These are phyloP conservation scores for Trichacis sp. DNA, from an alignment of 2,888 invertebrate genomes.

Conservation along the genomic window DNA sequence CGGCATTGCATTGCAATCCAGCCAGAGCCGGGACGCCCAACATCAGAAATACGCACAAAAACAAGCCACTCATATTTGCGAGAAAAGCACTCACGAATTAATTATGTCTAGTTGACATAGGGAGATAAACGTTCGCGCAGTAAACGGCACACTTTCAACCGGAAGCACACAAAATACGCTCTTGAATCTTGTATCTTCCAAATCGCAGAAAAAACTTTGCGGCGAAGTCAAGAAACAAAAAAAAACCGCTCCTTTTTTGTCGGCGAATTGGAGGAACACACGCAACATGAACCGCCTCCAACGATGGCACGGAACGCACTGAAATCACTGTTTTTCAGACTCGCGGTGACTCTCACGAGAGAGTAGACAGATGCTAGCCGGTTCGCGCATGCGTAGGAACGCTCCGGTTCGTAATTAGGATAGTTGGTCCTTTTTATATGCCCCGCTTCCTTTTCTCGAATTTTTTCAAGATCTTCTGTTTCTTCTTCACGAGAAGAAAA, in stretches of 20 bases:
- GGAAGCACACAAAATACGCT: too few relatives aligned
- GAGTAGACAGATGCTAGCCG: slow-evolving; percentile 16
- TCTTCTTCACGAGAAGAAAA: too few relatives aligned
- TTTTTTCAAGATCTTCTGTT: too few relatives aligned
- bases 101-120: slow-evolving; percentile 3
- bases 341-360: neutral
- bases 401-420: too few relatives aligned
- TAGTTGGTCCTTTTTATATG: too few relatives aligned
- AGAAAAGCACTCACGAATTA: slow-evolving; percentile 7
- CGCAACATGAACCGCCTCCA: slow-evolving; percentile 44
- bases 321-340: slow-evolving; percentile 16
- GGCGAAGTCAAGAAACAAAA: neutral
- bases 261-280: slow-evolving; percentile 13
- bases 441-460: too few relatives aligned
- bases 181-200: too few relatives aligned
- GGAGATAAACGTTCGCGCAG: slow-evolving; percentile 18
- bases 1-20: slow-evolving; percentile 69
- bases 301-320: slow-evolving; percentile 51
- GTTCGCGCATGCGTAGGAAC: too few relatives aligned
- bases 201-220: too few relatives aligned
- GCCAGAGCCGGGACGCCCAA: slow-evolving; percentile 53
- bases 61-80: slow-evolving; percentile 52
- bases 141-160: slow-evolving; percentile 25
- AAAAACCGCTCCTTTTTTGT: neutral
- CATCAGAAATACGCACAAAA: slow-evolving; percentile 53